A percentile compares a stretch with the other conserved stretches of the same genome.
phyloP scores from a whole-genome alignment of 2,113 vertebrate species.

The Sturnira hondurensis region DNA sequence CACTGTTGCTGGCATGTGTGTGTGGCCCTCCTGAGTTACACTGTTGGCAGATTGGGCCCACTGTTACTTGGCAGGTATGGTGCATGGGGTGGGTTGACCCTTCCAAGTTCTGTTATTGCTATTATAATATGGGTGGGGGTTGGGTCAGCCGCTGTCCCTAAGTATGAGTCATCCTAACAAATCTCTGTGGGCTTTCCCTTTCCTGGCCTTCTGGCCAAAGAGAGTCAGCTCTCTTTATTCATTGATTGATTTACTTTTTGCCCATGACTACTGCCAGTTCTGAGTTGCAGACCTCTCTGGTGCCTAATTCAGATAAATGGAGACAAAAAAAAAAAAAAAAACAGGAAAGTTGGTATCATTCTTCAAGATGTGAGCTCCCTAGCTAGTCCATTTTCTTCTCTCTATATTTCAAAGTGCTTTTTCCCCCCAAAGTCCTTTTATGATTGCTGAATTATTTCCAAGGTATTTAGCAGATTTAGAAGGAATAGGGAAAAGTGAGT shows the following conservation, averaged over 20 bases:
- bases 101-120: not conserved
- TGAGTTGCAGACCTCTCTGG: not conserved
- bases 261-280: not conserved
- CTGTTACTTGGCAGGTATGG: not conserved
- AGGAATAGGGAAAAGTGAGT: not conserved
- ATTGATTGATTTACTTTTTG: not conserved
- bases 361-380: not conserved
- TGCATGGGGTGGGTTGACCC: no score
- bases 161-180: not conserved
- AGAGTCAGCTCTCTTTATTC: not conserved
- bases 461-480: not conserved
- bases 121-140: not conserved
- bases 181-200: not conserved
- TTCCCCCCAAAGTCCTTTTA: constrained; percentile 6
- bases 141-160: not conserved
- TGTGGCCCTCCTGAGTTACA: not conserved
- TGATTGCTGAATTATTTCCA: not conserved
- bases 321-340: not conserved
- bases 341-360: not conserved
- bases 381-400: not conserved
- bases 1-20: no score
- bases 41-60: not conserved
- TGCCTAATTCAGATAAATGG: not conserved
- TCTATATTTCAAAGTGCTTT: constrained; percentile 16
- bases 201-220: not conserved